phyloP scores from a whole-genome alignment of 2,797 vertebrate species.

The Chlorospingus semifuscus region DNA sequence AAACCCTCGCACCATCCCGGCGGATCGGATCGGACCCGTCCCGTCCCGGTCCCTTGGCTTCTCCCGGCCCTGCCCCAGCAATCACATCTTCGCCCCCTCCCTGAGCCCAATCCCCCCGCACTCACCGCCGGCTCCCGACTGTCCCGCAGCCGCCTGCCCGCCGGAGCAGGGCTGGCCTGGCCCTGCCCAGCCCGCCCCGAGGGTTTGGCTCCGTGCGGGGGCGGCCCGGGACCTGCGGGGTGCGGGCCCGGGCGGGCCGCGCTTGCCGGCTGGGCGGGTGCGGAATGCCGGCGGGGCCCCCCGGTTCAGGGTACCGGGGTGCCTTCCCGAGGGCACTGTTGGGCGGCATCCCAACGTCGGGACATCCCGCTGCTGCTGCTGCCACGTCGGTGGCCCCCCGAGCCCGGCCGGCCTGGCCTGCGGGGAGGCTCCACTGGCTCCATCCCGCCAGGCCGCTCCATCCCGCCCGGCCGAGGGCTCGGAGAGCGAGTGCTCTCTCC shows the following conservation, averaged over 20 bases:
- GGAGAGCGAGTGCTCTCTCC: not conserved
- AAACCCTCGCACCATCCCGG: rapidly evolving
- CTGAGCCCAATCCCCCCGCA: not conserved
- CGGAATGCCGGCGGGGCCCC: too few species aligned
- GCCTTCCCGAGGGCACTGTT: not conserved
- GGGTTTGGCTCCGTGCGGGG: not conserved
- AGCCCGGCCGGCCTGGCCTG: too few species aligned
- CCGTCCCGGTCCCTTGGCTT: too few species aligned
- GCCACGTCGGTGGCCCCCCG: too few species aligned
- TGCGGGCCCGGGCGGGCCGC: not conserved
- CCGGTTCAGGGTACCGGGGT: too few species aligned
- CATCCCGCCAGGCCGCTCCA: not conserved
- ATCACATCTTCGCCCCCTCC: not conserved
- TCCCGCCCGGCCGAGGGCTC: not conserved
- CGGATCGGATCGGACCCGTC: not conserved
- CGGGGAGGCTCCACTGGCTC: too few species aligned
- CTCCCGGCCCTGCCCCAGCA: not conserved
- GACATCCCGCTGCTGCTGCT: not conserved
- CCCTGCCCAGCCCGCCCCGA: not conserved
- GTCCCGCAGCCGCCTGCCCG: not conserved
- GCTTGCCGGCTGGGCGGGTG: not conserved
- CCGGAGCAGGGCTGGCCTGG: rapidly evolving
- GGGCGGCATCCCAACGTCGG: not conserved
- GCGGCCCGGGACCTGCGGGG: not conserved
- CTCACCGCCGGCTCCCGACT: not conserved